A percentile compares a stretch with the other conserved stretches of the same genome.
Evolutionary conservation across 2,113 vertebrate species (phyloP).

Genomic region (Tychaedon coryphoeus): DNA sequence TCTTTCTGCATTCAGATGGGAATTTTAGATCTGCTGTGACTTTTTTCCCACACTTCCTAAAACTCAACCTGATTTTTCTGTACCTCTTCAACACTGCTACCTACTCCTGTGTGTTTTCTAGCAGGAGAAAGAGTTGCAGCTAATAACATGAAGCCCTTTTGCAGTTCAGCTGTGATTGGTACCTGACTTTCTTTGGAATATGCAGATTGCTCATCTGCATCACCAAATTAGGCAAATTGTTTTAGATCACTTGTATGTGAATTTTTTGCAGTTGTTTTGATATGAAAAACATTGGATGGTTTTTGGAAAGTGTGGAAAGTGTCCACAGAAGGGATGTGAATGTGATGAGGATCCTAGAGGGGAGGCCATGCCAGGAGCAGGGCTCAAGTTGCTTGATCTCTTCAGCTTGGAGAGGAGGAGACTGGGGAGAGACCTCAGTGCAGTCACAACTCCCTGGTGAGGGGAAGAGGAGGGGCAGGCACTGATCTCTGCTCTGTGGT

Average conservation of each 20-base stretch:
- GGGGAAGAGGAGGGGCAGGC: not conserved
- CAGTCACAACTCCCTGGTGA: accelerated
- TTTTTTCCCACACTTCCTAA: not conserved
- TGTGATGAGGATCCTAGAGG: not conserved
- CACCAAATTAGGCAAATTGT: not conserved
- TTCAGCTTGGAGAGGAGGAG: not conserved
- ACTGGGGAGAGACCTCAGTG: not conserved
- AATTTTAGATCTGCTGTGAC: not conserved
- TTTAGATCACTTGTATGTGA: not conserved
- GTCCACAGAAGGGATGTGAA: not conserved
- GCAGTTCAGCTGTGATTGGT: not conserved
- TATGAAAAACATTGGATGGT: not conserved
- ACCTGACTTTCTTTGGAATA: not conserved
- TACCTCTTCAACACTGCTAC: not conserved
- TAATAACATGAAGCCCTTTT: not conserved
- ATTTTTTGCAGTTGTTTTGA: not conserved
- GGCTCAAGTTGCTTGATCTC: accelerated
- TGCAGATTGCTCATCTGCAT: not conserved
- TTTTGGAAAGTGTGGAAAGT: not conserved
- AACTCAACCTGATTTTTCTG: not conserved
- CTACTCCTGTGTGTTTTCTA: not conserved
- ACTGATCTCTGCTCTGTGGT: not conserved
- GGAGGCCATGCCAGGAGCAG: not conserved
- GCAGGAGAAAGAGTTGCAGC: not conserved
- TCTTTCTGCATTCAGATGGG: not conserved